Evolutionary conservation across 2,888 invertebrate genomes (phyloP).

Genomic region (Priocnemis perturbator): DNA sequence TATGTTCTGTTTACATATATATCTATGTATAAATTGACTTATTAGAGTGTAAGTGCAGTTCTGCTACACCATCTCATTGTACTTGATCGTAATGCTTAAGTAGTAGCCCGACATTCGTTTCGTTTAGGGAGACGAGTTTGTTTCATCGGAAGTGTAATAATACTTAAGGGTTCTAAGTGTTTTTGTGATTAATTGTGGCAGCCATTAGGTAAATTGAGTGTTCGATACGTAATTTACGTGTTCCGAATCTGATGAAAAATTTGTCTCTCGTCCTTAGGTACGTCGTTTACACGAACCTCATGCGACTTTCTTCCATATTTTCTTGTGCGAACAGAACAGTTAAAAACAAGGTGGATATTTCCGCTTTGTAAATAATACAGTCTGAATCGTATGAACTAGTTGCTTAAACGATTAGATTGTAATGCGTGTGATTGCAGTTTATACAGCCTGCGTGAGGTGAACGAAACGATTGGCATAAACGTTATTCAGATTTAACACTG

Average conservation of each 20-base stretch:
- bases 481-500: conserved; percentile 21
- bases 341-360: conserved; percentile 50
- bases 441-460: conserved; percentile 9
- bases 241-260: not conserved
- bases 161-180: not conserved
- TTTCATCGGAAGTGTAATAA: conserved; percentile 3
- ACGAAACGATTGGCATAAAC: conserved; percentile 8
- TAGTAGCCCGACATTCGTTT: conserved; percentile 7
- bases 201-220: conserved; percentile 12
- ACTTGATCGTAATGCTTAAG: conserved; percentile 3
- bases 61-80: conserved; percentile 8
- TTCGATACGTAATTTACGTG: conserved; percentile 6
- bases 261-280: not conserved
- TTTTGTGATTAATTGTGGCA: conserved; percentile 5
- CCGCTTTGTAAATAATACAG: conserved; percentile 68
- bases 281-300: too few relatives aligned
- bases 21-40: conserved; percentile 39
- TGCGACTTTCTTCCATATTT: not conserved
- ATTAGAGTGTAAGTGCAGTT: conserved; percentile 11
- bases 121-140: conserved; percentile 7
- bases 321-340: conserved; percentile 9
- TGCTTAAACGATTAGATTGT: conserved; percentile 45
- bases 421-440: conserved; percentile 18
- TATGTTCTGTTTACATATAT: conserved; percentile 40
- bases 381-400: conserved; percentile 52